Evolutionary conservation across 2,888 invertebrate species (phyloP), one percentile per base, ranked within the genome.

Genomic region (Mylabris sibirica): DNA sequence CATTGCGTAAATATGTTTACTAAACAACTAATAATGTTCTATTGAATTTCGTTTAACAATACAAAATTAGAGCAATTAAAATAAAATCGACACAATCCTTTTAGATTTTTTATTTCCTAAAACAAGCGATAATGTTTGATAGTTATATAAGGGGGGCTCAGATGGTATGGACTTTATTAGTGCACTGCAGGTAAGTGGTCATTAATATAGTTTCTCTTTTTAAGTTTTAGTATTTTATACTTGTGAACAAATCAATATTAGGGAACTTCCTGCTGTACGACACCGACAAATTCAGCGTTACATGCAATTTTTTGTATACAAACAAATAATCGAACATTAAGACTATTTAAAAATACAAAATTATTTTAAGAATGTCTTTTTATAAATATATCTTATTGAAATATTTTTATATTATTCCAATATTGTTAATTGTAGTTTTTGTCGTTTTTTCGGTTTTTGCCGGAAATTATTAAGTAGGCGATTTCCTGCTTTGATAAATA

Each of bases 381-480:
- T n/a, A n/a, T n/a, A 8, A 30, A 6, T 30, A 5, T 30, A 30
- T 30, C 8, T 30, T 8, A 8, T 2, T 30, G 30, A 30, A 30
- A 30, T 30, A 30, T 38, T 38, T 38, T 38, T 38, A 1, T 38
- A 38, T 14, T 44, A 5, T 44, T 44, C 17, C 17, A 44, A 44
- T n/a, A 30, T 30, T 30, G 30, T 4, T 30, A 30, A 30, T 30
- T 30, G 30, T 30, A 8, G 30, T 30, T 30, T 30, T 30, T 30
- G 30, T 17, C 8, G 17, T 22, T 20, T 49, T n/a, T 49, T 49
- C 20, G 44, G 8, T 44, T 9, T 49, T 49, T 20, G 9, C 49
- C 49, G 49, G 49, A 49, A 49, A 20, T 49, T 20, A 20, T 49
- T 49, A 49, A 49, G 49, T 49, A 49, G 49, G 49, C 49, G 49